phyloP scores from a whole-genome alignment of 2,888 invertebrate genomes.

The Nebria brevicollis region DNA sequence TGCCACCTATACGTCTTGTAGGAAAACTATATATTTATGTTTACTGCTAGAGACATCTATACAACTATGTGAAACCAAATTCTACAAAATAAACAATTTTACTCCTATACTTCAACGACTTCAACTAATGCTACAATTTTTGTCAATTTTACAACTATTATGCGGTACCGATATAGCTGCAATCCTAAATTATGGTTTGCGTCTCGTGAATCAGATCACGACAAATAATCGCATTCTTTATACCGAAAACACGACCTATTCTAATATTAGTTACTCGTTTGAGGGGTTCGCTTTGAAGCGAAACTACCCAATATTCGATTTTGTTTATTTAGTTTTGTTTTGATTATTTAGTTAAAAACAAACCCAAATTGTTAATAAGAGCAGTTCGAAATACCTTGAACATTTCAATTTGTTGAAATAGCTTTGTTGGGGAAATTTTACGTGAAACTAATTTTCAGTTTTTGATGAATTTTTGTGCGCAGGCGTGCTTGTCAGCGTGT shows the following conservation, averaged over 20 bases:
- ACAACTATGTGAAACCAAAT: neutral
- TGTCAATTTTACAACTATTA: too few species aligned
- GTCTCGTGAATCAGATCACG: too few species aligned
- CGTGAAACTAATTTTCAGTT: neutral
- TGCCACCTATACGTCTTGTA: neutral
- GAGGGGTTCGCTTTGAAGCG: neutral
- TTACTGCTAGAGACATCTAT: neutral
- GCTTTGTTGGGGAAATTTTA: neutral
- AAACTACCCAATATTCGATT: neutral
- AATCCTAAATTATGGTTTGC: too few species aligned
- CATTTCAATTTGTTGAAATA: too few species aligned
- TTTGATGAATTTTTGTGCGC: constrained; percentile 48
- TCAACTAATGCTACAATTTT: too few species aligned
- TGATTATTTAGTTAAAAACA: neutral
- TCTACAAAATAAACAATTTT: neutral
- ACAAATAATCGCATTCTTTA: too few species aligned
- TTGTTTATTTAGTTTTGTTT: too few species aligned
- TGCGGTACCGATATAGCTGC: too few species aligned
- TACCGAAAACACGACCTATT: too few species aligned
- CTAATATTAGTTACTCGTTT: neutral
- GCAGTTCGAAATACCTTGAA: neutral
- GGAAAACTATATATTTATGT: neutral
- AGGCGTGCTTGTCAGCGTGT: constrained; percentile 50
- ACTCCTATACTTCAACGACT: too few species aligned
- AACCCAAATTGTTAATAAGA: neutral